Conservation (phyloP, 2,113 vertebrate genomes). For the Pontoporia blainvillei region DNA sequence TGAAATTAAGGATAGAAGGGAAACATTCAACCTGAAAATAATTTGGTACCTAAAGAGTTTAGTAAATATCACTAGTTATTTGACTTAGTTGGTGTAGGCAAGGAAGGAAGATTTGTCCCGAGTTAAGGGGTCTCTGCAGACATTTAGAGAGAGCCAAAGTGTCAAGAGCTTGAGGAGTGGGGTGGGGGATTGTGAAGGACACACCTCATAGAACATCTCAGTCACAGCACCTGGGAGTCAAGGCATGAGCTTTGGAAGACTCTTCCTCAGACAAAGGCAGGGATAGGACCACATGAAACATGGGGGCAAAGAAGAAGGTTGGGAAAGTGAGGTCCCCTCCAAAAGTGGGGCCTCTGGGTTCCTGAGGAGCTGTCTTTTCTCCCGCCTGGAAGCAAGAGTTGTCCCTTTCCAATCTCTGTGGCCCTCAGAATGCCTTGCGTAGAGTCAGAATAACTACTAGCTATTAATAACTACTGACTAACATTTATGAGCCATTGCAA, state of each 20-base stretch:
- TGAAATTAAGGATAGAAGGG: background rate
- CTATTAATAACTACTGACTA: background rate
- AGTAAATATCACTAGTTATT: background rate
- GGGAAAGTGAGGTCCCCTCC: background rate
- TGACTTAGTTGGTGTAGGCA: background rate
- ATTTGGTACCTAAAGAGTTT: background rate
- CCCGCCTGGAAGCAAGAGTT: background rate
- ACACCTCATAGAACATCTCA: background rate
- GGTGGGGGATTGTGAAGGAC: background rate
- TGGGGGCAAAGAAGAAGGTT: background rate
- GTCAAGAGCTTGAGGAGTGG: background rate
- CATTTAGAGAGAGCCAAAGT: background rate
- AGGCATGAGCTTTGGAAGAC: accelerated
- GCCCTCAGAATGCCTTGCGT: background rate
- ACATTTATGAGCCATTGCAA: background rate
- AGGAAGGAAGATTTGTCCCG: background rate
- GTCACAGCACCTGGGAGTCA: background rate
- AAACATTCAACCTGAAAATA: background rate
- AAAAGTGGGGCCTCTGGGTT: background rate
- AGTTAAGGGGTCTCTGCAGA: background rate
- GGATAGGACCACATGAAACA: background rate
- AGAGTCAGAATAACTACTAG: background rate
- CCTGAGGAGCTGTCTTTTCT: background rate
- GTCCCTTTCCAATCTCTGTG: background rate
- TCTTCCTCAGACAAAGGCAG: background rate